Base-by-base conservation (phyloP, 2,888 invertebrate species). In the Scaptomyza parva region DNA sequence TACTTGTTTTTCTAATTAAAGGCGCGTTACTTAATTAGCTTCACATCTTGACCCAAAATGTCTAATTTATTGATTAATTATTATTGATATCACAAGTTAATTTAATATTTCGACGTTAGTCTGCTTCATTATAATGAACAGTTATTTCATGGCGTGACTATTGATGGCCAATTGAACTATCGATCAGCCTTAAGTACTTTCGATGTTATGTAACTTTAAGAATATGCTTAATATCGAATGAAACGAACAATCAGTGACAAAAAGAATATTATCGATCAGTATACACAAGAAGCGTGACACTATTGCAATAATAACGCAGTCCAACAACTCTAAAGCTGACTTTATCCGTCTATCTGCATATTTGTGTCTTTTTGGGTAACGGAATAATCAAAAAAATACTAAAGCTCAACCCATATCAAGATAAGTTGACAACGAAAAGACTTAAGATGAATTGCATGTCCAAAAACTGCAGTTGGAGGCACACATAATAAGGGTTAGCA, bases 11-110 rank as follows among this genome's bases (percentile, higher is more conserved):
- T 55, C 45, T 54, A 70, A 45, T 52, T 68, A 50, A 41, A 69
- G 60, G 45, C 48, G 45, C 44, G 57, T 70, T 55, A 50, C 67
- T 57, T 63, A 73, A 86, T 74, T 83, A 69, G 55, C 60, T 70
- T 60, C 30, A 66, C 62, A 54, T 59, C 44, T 35, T 12, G 26
- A 55, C 7, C n/a, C n/a, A n/a, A 55, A 57, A 57, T 41, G 7
- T 54, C 18, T 66, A 52, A 66, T 51, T 44, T 52, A 37, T 55
- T 48, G 17, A 52, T 17, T 47, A 9, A 33, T 33, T 6, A 17
- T 9, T 12, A 17, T 17, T 37, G 1, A 17, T 17, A 7, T 37
- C 17, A 37, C 37, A 37, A 37, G 2, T 17, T 9, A 17, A 37
- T 4, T 37, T 9, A 37, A 17, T 37, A n/a, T 17, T 17, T 3